Conservation (phyloP, 2,113 vertebrate species). For the Tachycineta bicolor region DNA sequence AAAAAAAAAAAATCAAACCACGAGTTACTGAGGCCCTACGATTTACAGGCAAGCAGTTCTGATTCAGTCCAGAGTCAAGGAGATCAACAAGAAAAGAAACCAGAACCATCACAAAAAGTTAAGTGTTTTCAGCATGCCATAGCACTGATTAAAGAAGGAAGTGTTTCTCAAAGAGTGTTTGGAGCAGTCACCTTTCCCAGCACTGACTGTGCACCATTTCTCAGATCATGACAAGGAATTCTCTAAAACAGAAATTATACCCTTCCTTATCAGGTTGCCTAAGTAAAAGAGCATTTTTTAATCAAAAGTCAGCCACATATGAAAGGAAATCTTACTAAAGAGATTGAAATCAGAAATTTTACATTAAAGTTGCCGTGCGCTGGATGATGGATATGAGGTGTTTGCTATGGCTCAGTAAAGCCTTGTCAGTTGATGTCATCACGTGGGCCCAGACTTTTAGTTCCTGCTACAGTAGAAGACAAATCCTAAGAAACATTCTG, state of each 20-base stretch:
- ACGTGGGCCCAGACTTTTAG: neutral
- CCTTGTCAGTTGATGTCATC: neutral
- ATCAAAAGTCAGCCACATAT: neutral
- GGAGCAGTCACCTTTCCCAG: neutral
- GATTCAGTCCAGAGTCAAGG: neutral
- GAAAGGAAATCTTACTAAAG: neutral
- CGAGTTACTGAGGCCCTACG: neutral
- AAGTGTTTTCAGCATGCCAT: neutral
- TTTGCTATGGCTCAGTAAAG: neutral
- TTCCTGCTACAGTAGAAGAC: neutral
- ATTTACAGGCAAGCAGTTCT: neutral
- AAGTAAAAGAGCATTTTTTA: neutral
- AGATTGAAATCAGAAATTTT: neutral
- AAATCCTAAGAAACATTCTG: neutral
- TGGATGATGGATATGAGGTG: neutral
- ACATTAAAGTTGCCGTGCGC: neutral
- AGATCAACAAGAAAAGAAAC: neutral
- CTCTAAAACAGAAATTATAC: neutral
- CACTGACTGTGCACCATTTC: neutral
- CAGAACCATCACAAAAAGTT: neutral
- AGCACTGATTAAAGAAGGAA: neutral
- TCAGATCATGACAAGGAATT: neutral
- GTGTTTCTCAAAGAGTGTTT: neutral
- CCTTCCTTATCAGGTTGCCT: neutral
- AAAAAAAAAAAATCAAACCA: neutral